A percentile compares a stretch with the other conserved stretches of the same genome.
These are phyloP conservation scores for Grantiella picta DNA, from an alignment of 2,113 vertebrate genomes.

Conservation along the genomic window DNA sequence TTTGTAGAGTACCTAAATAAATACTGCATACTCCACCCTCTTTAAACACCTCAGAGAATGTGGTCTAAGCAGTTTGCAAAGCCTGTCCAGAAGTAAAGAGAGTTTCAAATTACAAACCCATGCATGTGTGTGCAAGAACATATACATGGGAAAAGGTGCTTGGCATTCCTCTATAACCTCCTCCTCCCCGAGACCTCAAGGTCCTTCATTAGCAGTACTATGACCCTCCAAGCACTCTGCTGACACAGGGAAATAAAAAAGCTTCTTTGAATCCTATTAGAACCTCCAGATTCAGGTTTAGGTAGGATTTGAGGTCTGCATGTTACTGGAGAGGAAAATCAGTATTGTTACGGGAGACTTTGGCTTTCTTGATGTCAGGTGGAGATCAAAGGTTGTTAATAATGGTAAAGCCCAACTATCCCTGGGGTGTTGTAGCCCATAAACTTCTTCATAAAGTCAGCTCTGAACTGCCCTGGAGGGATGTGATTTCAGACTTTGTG, in stretches of 20 bases:
- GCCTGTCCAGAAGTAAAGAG: slow-evolving; percentile 65
- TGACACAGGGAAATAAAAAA: not conserved
- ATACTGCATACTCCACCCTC: slow-evolving; percentile 69
- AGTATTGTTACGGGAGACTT: not conserved
- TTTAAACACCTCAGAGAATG: slow-evolving; percentile 74
- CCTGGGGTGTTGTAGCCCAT: not conserved
- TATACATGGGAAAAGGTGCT: slow-evolving; percentile 46
- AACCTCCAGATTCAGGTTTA: not conserved
- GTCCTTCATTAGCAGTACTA: not conserved
- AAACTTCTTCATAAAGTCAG: not conserved
- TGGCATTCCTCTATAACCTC: slow-evolving; percentile 40
- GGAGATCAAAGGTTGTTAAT: slow-evolving; percentile 37
- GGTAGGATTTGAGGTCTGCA: not conserved
- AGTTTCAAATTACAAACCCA: slow-evolving; percentile 63
- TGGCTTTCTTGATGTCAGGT: not conserved
- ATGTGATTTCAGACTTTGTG: slow-evolving; percentile 30
- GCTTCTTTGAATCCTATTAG: not conserved
- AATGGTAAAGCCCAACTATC: not conserved
- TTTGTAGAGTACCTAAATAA: slow-evolving; percentile 65
- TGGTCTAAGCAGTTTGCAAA: slow-evolving; percentile 72
- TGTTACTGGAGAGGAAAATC: not conserved
- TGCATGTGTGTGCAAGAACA: slow-evolving; percentile 59
- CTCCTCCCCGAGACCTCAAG: slow-evolving; percentile 28
- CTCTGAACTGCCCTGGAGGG: not conserved
- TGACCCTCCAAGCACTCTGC: not conserved